Evolutionary conservation across 1,140 invertebrate genomes (phyloP), one percentile per base, ranked within the genome.

Genomic region (Pararge aegeria): DNA sequence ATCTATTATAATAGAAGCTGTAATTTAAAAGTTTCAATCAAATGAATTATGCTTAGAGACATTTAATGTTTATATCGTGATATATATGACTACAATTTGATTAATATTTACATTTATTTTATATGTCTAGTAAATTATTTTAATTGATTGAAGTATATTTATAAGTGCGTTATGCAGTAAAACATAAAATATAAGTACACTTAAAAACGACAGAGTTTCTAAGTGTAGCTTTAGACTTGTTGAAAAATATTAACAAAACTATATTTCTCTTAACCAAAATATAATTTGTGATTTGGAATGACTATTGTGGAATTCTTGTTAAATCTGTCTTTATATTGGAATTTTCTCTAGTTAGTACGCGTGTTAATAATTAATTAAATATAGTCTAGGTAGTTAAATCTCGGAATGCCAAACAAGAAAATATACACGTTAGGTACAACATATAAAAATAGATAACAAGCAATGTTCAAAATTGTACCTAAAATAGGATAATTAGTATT

Each of bases 241-340:
- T n/a, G n/a, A n/a, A n/a, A n/a, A n/a, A n/a, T n/a, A n/a, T n/a
- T n/a, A n/a, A n/a, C 21, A 49, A 49, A 16, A 27, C n/a, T 42
- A 42, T 16, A 29, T 5, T 49, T 49, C 7, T 15, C 5, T 49
- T 27, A 49, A 21, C 19, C 18, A 19, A 44, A 44, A 44, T 48
- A 48, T 48, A 12, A 2, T 21, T 38, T 38, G 13, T 24, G 5
- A 9, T 29, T 27, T 49, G 46, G 46, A 49, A 49, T 49, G 46
- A 27, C 29, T 49, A 46, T 20, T 46, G 12, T 21, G 16, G 42
- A 46, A 46, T 46, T 12, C 10, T 27, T 29, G n/a, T 0, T 21
- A 29, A 49, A 27, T 5, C 13, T 27, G 21, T 27, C n/a, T 49
- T 49, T 6, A 10, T 1, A 9, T 27, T 49, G 21, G 21, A 49